phyloP scores from a whole-genome alignment of 1,140 invertebrate genomes.

The Cotesia chilonis region DNA sequence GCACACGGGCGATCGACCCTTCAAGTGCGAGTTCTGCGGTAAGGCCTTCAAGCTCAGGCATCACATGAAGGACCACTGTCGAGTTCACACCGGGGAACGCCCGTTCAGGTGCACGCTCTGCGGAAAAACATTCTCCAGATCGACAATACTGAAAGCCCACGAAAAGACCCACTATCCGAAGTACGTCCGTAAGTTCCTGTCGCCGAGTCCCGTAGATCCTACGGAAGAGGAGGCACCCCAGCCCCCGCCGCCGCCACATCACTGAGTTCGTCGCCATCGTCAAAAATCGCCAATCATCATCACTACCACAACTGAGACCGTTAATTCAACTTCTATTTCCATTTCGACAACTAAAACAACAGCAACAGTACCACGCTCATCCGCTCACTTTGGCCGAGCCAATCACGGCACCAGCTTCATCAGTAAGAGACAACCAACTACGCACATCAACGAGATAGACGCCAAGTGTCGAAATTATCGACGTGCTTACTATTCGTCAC shows the following conservation, averaged over 20 bases:
- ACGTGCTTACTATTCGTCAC: constrained; percentile 13
- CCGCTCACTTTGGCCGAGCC: constrained; percentile 28
- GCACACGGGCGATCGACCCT: constrained; percentile 87
- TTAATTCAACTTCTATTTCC: background rate
- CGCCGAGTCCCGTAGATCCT: constrained; percentile 83
- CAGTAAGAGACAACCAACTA: constrained; percentile 7
- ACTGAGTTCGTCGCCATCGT: constrained; percentile 46
- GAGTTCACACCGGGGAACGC: constrained; percentile 88
- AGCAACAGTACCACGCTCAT: constrained; percentile 19
- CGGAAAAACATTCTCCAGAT: constrained; percentile 88
- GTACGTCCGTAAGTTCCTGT: constrained; percentile 85
- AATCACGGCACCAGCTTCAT: background rate
- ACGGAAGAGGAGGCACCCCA: constrained; percentile 78
- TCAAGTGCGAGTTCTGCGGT: constrained; percentile 91
- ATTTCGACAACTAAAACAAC: background rate
- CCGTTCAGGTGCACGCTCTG: constrained; percentile 88
- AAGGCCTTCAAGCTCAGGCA: constrained; percentile 89
- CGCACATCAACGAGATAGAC: constrained; percentile 11
- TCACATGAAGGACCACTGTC: constrained; percentile 93
- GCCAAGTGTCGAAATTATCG: constrained; percentile 22
- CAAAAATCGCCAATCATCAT: background rate
- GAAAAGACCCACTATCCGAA: constrained; percentile 92
- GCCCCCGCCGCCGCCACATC: constrained; percentile 54
- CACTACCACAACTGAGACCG: background rate
- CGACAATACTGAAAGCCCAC: constrained; percentile 88